Base-by-base conservation (phyloP, 2,888 invertebrate species). In the Dolomedes plantarius region DNA sequence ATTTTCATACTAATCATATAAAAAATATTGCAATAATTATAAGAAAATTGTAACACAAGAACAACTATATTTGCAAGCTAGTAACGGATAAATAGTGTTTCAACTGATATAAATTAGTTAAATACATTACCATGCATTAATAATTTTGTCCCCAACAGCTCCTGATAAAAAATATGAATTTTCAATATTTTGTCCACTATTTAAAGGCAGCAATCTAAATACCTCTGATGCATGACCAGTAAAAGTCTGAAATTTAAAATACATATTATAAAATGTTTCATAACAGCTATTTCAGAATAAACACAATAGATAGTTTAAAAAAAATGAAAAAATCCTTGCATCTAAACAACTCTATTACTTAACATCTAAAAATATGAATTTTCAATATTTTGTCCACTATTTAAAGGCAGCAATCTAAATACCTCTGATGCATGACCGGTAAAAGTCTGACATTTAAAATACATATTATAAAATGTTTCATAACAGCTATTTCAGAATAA, bases 161-260 rank as follows among this genome's bases (percentile, higher is more conserved):
- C 91, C 89, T 31, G 91, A 90, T 23, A 91, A 81, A 87, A 91
- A 90, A 88, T 87, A 80, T 16, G 90, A 90, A 56, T 72, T 82
- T 23, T 41, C 16, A 28, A 74, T 67, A 28, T 88, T 62, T 28
- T 78, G 71, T 23, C 71, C 76, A 62, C 86, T 79, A 23, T 62
- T 64, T 11, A 89, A 41, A 32, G 88, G 87, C 62, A 88, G 81
- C 29, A 90, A 78, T 46, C 89, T 89, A 27, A 77, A 77, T 67
- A 95, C 92, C 89, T 93, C 93, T 39, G 93, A 93, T 23, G 93
- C 93, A 90, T 95, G 95, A 0, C 95, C 95, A 0, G 93, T 93
- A 89, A 94, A 95, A 0, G 93, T 93, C 87, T 87, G 32, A 28
- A 68, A 76, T 29, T 13, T 31, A 56, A n/a, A n/a, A n/a, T n/a